Percentiles rank a stretch among this genome's conserved stretches.
Evolutionary conservation across 2,888 invertebrate species (phyloP).

Genomic region (Melanargia galathea): DNA sequence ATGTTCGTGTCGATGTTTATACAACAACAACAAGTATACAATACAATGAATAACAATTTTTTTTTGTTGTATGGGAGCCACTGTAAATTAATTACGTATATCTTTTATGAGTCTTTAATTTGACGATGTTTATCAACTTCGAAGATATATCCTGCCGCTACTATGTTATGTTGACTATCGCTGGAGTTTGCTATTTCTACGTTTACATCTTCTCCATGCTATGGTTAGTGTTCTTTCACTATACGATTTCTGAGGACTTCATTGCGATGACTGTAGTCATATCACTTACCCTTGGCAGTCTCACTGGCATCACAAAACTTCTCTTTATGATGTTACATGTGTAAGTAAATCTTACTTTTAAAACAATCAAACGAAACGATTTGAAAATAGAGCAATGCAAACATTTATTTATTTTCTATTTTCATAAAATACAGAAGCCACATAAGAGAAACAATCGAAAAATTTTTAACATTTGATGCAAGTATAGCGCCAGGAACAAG

Average conservation of each 20-base stretch:
- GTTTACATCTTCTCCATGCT: slow-evolving; percentile 52
- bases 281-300: slow-evolving; percentile 53
- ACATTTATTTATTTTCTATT: not conserved
- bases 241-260: slow-evolving; percentile 48
- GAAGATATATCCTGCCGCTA: slow-evolving; percentile 49
- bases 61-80: too few relatives aligned
- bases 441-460: slow-evolving; percentile 47
- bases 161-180: slow-evolving; percentile 39
- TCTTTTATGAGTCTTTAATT: not conserved
- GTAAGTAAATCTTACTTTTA: slow-evolving; percentile 45
- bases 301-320: slow-evolving; percentile 52
- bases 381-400: not conserved
- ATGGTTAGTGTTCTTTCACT: slow-evolving; percentile 54
- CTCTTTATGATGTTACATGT: slow-evolving; percentile 50
- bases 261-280: slow-evolving; percentile 48
- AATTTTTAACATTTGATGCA: slow-evolving; percentile 47
- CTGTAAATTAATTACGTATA: too few relatives aligned
- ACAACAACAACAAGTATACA: too few relatives aligned
- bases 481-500: slow-evolving; percentile 45
- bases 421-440: slow-evolving; percentile 48
- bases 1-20: too few relatives aligned
- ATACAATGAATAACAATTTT: too few relatives aligned
- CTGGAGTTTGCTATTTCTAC: slow-evolving; percentile 50
- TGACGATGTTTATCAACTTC: not conserved
- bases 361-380: not conserved